Percentiles rank a stretch among this genome's conserved stretches.
phyloP scores from a whole-genome alignment of 2,888 invertebrate species.

The Pachydiplax longipennis region DNA sequence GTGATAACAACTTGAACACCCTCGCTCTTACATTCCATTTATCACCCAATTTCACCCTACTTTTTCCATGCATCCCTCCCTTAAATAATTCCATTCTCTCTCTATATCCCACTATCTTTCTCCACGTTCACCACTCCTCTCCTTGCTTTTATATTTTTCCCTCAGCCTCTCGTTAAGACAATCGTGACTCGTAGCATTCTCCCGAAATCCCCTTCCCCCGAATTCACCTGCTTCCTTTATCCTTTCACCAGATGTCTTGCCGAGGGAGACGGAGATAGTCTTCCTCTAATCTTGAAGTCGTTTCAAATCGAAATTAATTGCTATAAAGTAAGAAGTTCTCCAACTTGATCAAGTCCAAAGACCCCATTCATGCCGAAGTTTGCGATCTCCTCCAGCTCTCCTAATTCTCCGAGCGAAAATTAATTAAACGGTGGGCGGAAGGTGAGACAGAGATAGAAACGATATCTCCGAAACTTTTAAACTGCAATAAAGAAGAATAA shows the following conservation, averaged over 20 bases:
- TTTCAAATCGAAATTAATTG: conserved; percentile 45
- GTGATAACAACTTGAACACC: too few species aligned
- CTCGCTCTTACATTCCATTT: too few species aligned
- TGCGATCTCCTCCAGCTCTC: conserved; percentile 28
- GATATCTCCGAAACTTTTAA: conserved; percentile 16
- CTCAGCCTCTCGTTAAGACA: conserved; percentile 26
- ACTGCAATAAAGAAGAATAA: conserved; percentile 35
- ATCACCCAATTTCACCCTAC: not conserved
- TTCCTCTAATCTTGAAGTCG: conserved; percentile 41
- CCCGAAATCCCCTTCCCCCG: not conserved
- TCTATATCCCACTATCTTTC: not conserved
- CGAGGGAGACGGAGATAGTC: not conserved
- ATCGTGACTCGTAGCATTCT: conserved; percentile 44
- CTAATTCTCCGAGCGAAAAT: conserved; percentile 41
- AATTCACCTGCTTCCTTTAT: not conserved
- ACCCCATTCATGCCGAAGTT: conserved; percentile 40
- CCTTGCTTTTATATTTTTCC: not conserved
- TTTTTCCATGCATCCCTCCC: not conserved
- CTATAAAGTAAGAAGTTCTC: conserved; percentile 42
- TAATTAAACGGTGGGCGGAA: conserved; percentile 25
- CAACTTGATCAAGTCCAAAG: conserved; percentile 43
- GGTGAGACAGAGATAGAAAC: conserved; percentile 2
- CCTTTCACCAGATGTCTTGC: not conserved
- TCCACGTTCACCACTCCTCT: not conserved
- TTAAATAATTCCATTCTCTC: not conserved